Conservation (phyloP, 2,797 vertebrate species). For the Craterocephalus amniculus region DNA sequence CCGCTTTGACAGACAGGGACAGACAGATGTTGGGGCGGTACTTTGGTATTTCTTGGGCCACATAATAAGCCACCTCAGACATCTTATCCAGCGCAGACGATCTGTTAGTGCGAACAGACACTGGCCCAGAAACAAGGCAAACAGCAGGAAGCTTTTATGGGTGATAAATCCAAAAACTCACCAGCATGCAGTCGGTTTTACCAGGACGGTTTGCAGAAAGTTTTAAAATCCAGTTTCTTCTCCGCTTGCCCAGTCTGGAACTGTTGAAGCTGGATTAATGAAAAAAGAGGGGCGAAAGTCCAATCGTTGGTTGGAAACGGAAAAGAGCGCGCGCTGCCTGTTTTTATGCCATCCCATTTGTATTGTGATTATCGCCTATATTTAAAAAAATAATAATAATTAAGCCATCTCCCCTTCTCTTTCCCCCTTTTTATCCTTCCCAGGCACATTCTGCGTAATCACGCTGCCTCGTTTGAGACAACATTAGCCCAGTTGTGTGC, state of each 20-base stretch:
- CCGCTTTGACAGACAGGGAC: constrained; percentile 69
- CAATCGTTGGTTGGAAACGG: constrained; percentile 16
- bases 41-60: constrained; percentile 69
- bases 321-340: constrained; percentile 21
- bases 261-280: background rate
- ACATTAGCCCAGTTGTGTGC: constrained; percentile 61
- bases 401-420: background rate
- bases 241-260: constrained; percentile 17
- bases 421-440: background rate
- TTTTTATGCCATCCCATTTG: constrained; percentile 39
- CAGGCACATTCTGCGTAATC: constrained; percentile 5
- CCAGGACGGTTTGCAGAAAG: constrained; percentile 21
- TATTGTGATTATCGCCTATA: constrained; percentile 23
- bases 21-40: constrained; percentile 83
- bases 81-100: constrained; percentile 62
- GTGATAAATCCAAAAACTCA: constrained; percentile 53
- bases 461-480: constrained; percentile 47
- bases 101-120: constrained; percentile 44
- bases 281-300: constrained; percentile 25
- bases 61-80: constrained; percentile 70
- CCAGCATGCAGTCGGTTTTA: constrained; percentile 35
- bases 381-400: constrained; percentile 24
- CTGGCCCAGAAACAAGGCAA: constrained; percentile 38
- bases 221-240: constrained; percentile 60
- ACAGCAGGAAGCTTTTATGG: background rate